phyloP scores from a whole-genome alignment of 2,888 invertebrate species.

The Xanthorhoe designata region DNA sequence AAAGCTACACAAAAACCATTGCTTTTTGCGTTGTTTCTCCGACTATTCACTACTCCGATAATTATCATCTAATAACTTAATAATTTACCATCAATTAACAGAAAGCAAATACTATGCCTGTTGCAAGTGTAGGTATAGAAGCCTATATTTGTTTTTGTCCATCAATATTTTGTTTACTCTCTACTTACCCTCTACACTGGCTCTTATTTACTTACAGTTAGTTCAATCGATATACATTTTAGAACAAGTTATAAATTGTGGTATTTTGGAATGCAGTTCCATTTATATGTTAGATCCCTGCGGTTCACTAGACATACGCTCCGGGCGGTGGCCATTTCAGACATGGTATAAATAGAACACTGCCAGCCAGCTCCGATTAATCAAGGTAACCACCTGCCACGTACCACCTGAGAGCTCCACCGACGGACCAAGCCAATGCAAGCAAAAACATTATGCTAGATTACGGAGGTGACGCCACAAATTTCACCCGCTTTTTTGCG shows the following conservation, averaged over 20 bases:
- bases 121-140: too few relatives aligned
- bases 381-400: constrained; percentile 71
- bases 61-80: too few relatives aligned
- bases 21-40: too few relatives aligned
- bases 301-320: constrained; percentile 61
- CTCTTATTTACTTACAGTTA: neutral
- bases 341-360: constrained; percentile 72
- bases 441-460: constrained; percentile 64
- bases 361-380: constrained; percentile 65
- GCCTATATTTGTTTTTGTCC: too few relatives aligned
- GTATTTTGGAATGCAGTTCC: constrained; percentile 24
- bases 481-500: constrained; percentile 41
- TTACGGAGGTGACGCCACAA: constrained; percentile 57
- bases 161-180: too few relatives aligned
- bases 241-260: constrained; percentile 1
- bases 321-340: constrained; percentile 59
- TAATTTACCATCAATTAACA: too few relatives aligned
- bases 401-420: constrained; percentile 57
- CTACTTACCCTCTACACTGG: neutral
- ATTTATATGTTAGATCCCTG: constrained; percentile 52
- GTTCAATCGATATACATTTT: neutral
- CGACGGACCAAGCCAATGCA: constrained; percentile 48
- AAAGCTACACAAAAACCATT: too few relatives aligned
- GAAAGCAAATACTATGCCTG: too few relatives aligned
- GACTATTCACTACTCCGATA: too few relatives aligned